Evolutionary conservation across 2,797 vertebrate genomes (phyloP).

Genomic region (Danionella dracula): DNA sequence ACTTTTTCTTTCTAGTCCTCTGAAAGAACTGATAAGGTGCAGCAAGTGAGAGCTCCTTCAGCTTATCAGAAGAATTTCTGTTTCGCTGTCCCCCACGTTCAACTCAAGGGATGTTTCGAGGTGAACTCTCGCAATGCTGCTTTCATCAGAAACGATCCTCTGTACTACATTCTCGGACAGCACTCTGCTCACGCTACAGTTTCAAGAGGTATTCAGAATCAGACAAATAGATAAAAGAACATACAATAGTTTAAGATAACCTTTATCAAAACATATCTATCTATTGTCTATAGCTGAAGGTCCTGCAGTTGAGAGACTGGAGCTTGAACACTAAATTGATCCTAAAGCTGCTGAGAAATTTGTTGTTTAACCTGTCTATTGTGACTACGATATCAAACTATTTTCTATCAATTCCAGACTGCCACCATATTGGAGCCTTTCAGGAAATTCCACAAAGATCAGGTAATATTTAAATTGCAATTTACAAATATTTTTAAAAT

Average conservation of each 20-base stretch:
- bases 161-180: constrained; percentile 64
- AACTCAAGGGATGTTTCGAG: constrained; percentile 65
- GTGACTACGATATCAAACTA: background rate
- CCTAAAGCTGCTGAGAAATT: constrained; percentile 68
- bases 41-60: background rate
- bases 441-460: constrained; percentile 52
- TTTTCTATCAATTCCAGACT: constrained; percentile 24
- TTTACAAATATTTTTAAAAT: too few species aligned
- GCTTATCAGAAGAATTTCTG: constrained; percentile 59
- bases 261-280: too few species aligned
- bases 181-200: constrained; percentile 3
- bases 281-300: constrained; percentile 55
- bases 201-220: background rate
- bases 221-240: too few species aligned
- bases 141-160: constrained; percentile 44
- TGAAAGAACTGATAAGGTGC: constrained; percentile 46
- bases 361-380: too few species aligned
- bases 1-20: constrained; percentile 48
- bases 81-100: constrained; percentile 46
- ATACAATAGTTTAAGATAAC: background rate
- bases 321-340: constrained; percentile 72
- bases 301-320: constrained; percentile 66
- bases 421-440: constrained; percentile 36
- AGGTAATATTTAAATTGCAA: constrained; percentile 39
- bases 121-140: constrained; percentile 60